Evolutionary conservation across 2,797 vertebrate species (phyloP).

Genomic region (Hephaestus fuliginosus): DNA sequence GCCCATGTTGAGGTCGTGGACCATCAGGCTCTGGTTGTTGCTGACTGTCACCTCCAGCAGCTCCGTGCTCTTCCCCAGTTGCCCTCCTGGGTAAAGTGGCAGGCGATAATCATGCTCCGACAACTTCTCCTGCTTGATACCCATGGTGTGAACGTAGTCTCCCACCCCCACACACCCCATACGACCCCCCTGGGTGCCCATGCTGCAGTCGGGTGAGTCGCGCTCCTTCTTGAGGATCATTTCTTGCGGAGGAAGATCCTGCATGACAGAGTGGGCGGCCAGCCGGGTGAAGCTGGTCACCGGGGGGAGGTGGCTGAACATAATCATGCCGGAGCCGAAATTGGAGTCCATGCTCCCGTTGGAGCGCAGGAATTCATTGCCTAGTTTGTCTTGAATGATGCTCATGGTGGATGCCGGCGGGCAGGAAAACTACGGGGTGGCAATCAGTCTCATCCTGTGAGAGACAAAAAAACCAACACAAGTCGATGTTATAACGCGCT

Average conservation of each 20-base stretch:
- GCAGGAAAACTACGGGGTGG: conserved; percentile 77
- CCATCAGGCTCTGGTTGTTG: conserved; percentile 88
- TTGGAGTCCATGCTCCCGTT: conserved; percentile 93
- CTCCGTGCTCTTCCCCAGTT: conserved; percentile 75
- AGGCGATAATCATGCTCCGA: conserved; percentile 92
- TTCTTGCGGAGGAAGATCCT: conserved; percentile 87
- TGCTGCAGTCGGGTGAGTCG: conserved; percentile 87
- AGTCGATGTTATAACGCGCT: not conserved
- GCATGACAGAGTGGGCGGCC: conserved; percentile 89
- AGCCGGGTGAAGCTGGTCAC: conserved; percentile 97
- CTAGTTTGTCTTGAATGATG: conserved; percentile 92
- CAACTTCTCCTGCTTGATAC: conserved; percentile 96
- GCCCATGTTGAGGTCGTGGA: conserved; percentile 91
- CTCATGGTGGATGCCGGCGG: conserved; percentile 83
- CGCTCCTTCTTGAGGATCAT: conserved; percentile 98
- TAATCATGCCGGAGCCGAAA: conserved; percentile 93
- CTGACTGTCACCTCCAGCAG: conserved; percentile 84
- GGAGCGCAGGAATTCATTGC: conserved; percentile 91
- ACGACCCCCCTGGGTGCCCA: conserved; percentile 59
- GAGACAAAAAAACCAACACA: not conserved
- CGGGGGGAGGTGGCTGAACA: conserved; percentile 98
- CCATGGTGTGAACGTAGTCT: conserved; percentile 87
- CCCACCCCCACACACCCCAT: conserved; percentile 66
- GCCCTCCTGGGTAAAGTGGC: conserved; percentile 81
- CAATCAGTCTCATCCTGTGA: conserved; percentile 81